Evolutionary conservation across 2,888 invertebrate genomes (phyloP).

Genomic region (Parnassius smintheus): DNA sequence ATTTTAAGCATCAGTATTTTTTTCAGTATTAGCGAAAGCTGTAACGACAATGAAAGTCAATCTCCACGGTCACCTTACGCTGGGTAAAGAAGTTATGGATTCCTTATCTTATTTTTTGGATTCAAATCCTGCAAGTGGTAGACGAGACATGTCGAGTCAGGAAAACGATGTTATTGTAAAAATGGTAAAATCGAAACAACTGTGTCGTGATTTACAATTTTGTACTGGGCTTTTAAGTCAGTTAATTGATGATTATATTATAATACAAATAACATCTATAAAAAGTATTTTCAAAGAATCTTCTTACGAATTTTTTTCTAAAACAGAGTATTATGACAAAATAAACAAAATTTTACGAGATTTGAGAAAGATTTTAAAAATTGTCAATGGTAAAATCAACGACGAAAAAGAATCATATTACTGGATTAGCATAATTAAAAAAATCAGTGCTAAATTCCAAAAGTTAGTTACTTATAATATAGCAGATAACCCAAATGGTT

Average conservation of each 20-base stretch:
- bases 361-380: conserved; percentile 44
- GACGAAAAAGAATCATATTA: conserved; percentile 39
- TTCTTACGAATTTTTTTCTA: conserved; percentile 28
- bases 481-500: conserved; percentile 38
- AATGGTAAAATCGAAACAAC: conserved; percentile 42
- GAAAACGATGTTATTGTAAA: conserved; percentile 38
- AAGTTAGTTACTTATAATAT: conserved; percentile 41
- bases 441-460: conserved; percentile 52
- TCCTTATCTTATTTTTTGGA: conserved; percentile 45
- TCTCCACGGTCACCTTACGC: conserved; percentile 55
- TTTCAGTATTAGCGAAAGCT: conserved; percentile 42
- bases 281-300: conserved; percentile 42
- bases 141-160: conserved; percentile 35
- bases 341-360: conserved; percentile 41
- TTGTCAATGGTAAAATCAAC: conserved; percentile 37
- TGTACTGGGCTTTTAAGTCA: conserved; percentile 42
- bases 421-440: conserved; percentile 56
- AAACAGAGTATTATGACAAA: conserved; percentile 39
- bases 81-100: conserved; percentile 60
- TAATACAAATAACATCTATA: conserved; percentile 43
- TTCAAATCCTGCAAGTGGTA: conserved; percentile 25
- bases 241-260: conserved; percentile 54
- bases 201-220: conserved; percentile 50
- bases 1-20: neutral
- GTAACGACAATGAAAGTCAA: conserved; percentile 52